phyloP scores from a whole-genome alignment of 2,113 vertebrate species.

The Syngnathoides biaculeatus region DNA sequence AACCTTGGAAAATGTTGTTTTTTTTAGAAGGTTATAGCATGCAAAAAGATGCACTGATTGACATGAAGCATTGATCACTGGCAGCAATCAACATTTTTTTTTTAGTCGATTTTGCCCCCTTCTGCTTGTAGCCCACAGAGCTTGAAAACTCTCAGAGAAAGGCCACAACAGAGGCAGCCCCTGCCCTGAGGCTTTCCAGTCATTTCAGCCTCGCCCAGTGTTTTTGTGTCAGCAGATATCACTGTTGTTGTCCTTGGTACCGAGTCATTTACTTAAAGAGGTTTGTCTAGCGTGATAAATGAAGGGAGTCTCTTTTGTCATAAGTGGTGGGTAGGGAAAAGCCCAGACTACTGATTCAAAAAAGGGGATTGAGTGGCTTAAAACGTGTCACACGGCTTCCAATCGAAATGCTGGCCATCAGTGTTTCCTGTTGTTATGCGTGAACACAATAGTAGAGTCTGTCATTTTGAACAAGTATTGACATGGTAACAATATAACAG shows the following conservation, averaged over 20 bases:
- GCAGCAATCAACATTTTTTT: conserved; percentile 32
- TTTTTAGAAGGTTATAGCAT: neutral
- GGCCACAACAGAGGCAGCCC: conserved; percentile 33
- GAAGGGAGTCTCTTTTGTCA: conserved; percentile 59
- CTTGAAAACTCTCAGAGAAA: conserved; percentile 36
- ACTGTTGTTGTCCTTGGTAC: conserved; percentile 59
- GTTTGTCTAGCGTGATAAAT: conserved; percentile 64
- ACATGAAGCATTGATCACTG: neutral
- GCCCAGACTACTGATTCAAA: conserved; percentile 38
- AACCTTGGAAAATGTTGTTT: neutral
- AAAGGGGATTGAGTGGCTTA: conserved; percentile 42
- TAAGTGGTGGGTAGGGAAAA: conserved; percentile 24
- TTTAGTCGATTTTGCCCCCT: conserved; percentile 23
- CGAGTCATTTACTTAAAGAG: conserved; percentile 70
- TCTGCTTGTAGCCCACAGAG: conserved; percentile 39
- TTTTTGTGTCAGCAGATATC: conserved; percentile 67
- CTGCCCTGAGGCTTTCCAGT: conserved; percentile 41
- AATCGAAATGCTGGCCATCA: conserved; percentile 48
- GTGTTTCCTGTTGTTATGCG: conserved; percentile 62
- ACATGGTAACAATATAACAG: conserved; percentile 64
- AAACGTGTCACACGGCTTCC: conserved; percentile 56
- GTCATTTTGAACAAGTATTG: conserved; percentile 54
- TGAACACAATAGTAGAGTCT: conserved; percentile 62
- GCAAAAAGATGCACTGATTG: neutral
- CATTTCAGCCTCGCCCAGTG: conserved; percentile 49